Evolutionary conservation across 92 coral and sea anemone genomes (phyloP).

Genomic region (Heteractis magnifica): DNA sequence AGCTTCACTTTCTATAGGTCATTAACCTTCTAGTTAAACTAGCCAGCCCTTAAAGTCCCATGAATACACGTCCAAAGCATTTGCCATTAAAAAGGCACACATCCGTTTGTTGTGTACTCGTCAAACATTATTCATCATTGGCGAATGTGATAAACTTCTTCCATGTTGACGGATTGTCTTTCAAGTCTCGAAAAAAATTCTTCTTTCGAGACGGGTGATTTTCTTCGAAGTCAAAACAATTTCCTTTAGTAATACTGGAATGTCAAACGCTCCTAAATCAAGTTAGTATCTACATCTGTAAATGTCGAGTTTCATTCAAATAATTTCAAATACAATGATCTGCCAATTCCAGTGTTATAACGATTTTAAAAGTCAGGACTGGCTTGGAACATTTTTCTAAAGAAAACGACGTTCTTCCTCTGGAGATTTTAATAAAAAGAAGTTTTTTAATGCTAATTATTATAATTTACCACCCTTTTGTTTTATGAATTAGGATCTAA

Average conservation of each 20-base stretch:
- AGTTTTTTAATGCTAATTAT: slow-evolving; percentile 5
- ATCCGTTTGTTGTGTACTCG: not conserved
- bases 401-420: slow-evolving; percentile 16
- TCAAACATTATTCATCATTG: not conserved
- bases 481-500: not conserved
- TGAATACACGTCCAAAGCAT: not conserved
- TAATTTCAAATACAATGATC: not conserved
- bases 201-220: not conserved
- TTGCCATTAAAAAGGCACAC: not conserved
- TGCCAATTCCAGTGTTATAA: too few relatives aligned
- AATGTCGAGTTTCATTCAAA: not conserved
- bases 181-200: not conserved
- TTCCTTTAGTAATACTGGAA: not conserved
- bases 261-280: not conserved
- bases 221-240: not conserved
- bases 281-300: not conserved
- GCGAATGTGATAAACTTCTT: not conserved
- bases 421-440: not conserved
- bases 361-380: not conserved
- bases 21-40: not conserved
- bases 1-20: too few relatives aligned
- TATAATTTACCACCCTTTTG: slow-evolving; percentile 20
- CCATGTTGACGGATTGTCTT: not conserved
- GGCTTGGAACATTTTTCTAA: not conserved
- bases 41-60: not conserved